Evolutionary conservation across 2,888 invertebrate genomes (phyloP), one percentile per base, ranked within the genome.

Genomic region (Coelinius sp.): DNA sequence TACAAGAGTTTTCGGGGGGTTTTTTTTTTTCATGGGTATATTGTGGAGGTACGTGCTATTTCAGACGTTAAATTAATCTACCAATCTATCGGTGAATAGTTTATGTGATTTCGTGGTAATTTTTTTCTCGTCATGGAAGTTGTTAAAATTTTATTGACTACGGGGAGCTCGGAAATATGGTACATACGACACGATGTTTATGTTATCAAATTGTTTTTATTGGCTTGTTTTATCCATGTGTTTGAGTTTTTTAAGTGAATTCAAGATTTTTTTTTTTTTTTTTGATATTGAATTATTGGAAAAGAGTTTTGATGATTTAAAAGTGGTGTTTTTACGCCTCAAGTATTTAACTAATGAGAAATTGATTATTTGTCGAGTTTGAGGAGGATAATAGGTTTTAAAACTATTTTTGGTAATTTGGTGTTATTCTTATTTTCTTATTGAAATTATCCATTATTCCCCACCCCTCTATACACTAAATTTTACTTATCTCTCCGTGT

Each of bases 401-500:
- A 35, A 12, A 20, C 20, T 20, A 8, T 8, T 17, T 38, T 38
- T 20, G 35, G 3, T 35, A 27, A 10, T 38, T n/a, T n/a, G n/a
- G n/a, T n/a, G n/a, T n/a, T 56, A 44, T 56, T 59, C 10, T 20
- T 20, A 6, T 14, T n/a, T 14, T 25, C 14, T 27, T 12, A 44
- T 24, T 14, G 22, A 56, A 59, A 44, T 35, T 41, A 62, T 49
- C 64, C 68, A 71, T 62, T 17, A 14, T 14, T 7, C 17, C n/a
- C 53, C 46, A 38, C 53, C 59, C 6, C 25, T 67, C 67, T 24
- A 24, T 17, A 53, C 71, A 72, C 63, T n/a, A 64, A 75, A 76
- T 59, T 59, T 76, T 68, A 73, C 72, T 77, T 77, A 75, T 77
- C 76, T 68, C 38, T 22, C 12, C 12, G 44, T 64, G 44, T 69